Evolutionary conservation across 2,113 vertebrate genomes (phyloP).

Genomic region (Apteryx owenii): DNA sequence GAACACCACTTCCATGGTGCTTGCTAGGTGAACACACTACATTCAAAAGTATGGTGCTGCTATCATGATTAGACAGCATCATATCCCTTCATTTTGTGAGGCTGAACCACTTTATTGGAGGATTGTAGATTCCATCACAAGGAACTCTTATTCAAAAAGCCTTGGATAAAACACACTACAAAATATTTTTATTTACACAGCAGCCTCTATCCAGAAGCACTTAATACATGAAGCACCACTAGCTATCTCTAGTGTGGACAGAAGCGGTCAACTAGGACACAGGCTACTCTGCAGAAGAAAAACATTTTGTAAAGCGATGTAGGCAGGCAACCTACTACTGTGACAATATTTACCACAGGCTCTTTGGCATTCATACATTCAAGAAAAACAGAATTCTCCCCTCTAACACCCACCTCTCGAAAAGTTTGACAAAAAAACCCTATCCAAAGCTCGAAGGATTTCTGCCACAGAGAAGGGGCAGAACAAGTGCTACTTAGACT

Average conservation of each 20-base stretch:
- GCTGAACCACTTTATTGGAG: background rate
- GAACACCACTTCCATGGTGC: background rate
- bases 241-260: background rate
- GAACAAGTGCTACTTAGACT: background rate
- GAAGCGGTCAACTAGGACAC: background rate
- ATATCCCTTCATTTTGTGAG: background rate
- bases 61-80: background rate
- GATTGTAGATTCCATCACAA: background rate
- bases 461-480: background rate
- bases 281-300: background rate
- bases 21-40: background rate
- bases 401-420: background rate
- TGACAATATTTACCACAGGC: background rate
- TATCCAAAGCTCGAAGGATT: background rate
- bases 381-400: background rate
- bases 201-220: background rate
- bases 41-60: background rate
- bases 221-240: background rate
- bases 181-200: background rate
- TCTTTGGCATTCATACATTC: background rate
- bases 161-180: background rate
- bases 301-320: background rate
- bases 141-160: background rate
- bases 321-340: fast-evolving
- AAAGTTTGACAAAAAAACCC: background rate